Conservation (phyloP, 2,888 invertebrate genomes). For the Aquatica leii region DNA sequence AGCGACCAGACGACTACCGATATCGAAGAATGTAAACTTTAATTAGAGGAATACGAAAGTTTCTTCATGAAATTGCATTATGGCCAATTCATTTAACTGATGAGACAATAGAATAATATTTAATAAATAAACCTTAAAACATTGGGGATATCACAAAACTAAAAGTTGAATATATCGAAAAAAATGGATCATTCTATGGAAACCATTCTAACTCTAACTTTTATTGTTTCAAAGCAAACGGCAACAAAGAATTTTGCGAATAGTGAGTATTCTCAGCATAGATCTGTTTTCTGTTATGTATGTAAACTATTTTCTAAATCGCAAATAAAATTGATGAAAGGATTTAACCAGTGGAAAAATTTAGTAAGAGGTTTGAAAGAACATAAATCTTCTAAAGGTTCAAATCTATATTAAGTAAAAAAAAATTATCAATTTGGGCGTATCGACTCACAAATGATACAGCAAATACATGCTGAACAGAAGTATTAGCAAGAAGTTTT, state of each 20-base stretch:
- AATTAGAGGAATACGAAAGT: too few species aligned
- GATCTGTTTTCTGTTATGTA: conserved; percentile 1
- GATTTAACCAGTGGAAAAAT: conserved; percentile 5
- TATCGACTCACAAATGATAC: background rate
- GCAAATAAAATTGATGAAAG: background rate
- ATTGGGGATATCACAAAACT: background rate
- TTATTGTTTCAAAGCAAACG: conserved; percentile 4
- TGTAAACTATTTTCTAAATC: background rate
- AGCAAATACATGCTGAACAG: background rate
- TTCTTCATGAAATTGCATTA: background rate
- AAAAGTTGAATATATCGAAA: background rate
- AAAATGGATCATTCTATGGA: background rate
- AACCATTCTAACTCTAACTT: conserved; percentile 1
- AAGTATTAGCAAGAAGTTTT: conserved; percentile 2
- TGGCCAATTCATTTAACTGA: background rate
- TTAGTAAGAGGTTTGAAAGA: background rate
- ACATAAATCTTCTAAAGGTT: background rate
- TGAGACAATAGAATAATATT: conserved; percentile 1
- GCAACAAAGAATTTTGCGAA: background rate
- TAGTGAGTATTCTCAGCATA: background rate
- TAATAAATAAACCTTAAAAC: conserved; percentile 6
- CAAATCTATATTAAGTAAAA: background rate
- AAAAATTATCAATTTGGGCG: background rate
- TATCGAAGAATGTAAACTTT: too few species aligned
- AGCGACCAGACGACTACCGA: too few species aligned